A percentile compares a stretch with the other conserved stretches of the same genome.
phyloP scores from a whole-genome alignment of 2,888 invertebrate species.

The Cyrtodaria siliqua region DNA sequence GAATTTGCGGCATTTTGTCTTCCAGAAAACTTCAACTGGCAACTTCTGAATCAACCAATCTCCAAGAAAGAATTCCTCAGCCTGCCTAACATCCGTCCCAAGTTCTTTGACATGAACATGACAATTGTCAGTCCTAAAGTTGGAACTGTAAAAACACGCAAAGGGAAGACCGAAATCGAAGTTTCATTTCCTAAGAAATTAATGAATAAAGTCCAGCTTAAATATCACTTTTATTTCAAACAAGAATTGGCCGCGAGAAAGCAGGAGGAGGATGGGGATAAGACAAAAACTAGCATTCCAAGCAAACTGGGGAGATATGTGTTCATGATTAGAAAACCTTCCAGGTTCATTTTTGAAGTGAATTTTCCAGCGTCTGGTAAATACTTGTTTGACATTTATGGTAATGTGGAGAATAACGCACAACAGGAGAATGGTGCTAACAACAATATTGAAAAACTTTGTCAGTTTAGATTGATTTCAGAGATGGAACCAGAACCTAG shows the following conservation, averaged over 20 bases:
- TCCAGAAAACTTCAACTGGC: conserved; percentile 67
- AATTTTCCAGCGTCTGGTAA: conserved; percentile 61
- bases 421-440: neutral
- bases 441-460: conserved; percentile 17
- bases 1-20: conserved; percentile 62
- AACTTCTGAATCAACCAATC: conserved; percentile 63
- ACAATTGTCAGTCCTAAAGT: conserved; percentile 44
- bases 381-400: conserved; percentile 63
- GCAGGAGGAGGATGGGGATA: neutral
- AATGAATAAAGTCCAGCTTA: conserved; percentile 26
- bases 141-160: conserved; percentile 41
- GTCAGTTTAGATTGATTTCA: conserved; percentile 61
- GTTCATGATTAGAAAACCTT: conserved; percentile 59
- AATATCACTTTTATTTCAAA: conserved; percentile 14
- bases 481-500: conserved; percentile 46
- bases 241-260: conserved; percentile 5
- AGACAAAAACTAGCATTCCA: conserved; percentile 12
- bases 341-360: conserved; percentile 60
- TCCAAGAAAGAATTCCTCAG: conserved; percentile 59
- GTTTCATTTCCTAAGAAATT: conserved; percentile 38
- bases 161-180: conserved; percentile 55
- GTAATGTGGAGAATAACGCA: conserved; percentile 5
- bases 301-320: conserved; percentile 58
- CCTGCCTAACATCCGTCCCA: conserved; percentile 59
- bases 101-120: conserved; percentile 59